Base-by-base conservation (phyloP, 2,797 vertebrate genomes). In the Microctenopoma stevenorrisi region DNA sequence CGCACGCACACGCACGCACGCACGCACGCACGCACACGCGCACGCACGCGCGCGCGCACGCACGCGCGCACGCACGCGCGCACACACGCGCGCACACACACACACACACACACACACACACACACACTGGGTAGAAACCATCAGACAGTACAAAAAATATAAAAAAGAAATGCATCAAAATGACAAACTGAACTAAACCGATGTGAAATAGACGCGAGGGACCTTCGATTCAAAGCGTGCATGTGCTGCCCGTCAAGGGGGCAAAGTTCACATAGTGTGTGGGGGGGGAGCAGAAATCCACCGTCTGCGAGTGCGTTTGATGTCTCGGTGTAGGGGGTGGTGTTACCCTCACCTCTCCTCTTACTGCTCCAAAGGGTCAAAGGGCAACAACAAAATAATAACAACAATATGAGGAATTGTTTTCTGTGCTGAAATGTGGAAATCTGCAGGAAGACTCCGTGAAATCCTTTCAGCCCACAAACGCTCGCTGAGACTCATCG, bases 191-290 rank as follows among this genome's bases (percentile, higher is more conserved):
- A 46, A 2, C 38, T 43, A 50, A 48, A 79, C 89, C 91, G 79
- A 92, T 91, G 87, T 89, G 86, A 93, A 91, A 87, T 81, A 89
- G 86, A 91, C 89, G 86, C 83, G 53, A 92, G 94, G 94, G 81
- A 94, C 92, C 93, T 92, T 89, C 92, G 80, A 95, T 95, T 93
- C 86, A 90, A 93, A 92, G 64, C 63, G 94, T 94, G 94, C 94
- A 88, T 94, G 84, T 86, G 85, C 88, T 82, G 88, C 87, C 78
- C 74, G 81, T 65, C 78, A 15, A n/a, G 14, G 64, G 54, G 59
- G 68, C 73, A 82, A 57, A 71, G 72, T 60, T 77, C 73, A 74
- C 0, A 44, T 62, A 33, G 53, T 18, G 18, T 18, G 18, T 18
- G 18, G 18, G 18, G 18, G 18, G 18, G 18, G 18, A 18, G 18